Conservation (phyloP, 2,888 invertebrate genomes). For the Ditula angustiorana region DNA sequence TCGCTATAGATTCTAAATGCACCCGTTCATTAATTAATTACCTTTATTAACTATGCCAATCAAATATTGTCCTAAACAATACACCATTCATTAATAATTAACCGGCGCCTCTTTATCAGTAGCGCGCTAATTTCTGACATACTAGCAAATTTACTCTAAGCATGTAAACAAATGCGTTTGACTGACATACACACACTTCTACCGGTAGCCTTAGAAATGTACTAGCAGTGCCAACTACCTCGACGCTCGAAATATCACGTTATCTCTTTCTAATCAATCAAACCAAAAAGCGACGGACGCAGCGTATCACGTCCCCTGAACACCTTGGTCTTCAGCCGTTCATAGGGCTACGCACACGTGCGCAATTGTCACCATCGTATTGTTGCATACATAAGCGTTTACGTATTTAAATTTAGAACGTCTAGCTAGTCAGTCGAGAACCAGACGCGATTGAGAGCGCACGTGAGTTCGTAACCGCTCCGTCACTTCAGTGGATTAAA, state of each 20-base stretch:
- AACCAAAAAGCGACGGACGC: neutral
- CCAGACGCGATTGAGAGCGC: neutral
- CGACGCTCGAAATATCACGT: neutral
- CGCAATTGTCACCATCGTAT: neutral
- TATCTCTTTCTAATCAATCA: neutral
- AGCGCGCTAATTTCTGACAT: slow-evolving; percentile 8
- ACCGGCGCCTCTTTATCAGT: slow-evolving; percentile 2
- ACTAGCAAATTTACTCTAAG: slow-evolving; percentile 1
- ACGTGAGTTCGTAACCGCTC: neutral
- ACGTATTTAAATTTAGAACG: slow-evolving; percentile 10
- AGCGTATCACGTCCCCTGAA: slow-evolving; percentile 4
- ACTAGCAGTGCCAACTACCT: neutral
- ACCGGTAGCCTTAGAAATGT: too few species aligned
- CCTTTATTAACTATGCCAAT: neutral
- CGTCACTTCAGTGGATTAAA: neutral
- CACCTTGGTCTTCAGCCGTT: neutral
- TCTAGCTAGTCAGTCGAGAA: slow-evolving; percentile 2
- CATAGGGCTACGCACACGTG: neutral
- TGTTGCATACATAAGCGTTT: neutral
- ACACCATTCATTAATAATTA: neutral
- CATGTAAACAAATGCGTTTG: slow-evolving; percentile 1
- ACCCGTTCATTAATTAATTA: too few species aligned
- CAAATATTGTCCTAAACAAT: neutral
- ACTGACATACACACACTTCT: neutral
- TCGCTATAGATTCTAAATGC: too few species aligned